A percentile compares a stretch with the other conserved stretches of the same genome.
These are phyloP conservation scores for Eupristina koningsbergeri DNA, from an alignment of 1,140 invertebrate species.

Conservation along the genomic window DNA sequence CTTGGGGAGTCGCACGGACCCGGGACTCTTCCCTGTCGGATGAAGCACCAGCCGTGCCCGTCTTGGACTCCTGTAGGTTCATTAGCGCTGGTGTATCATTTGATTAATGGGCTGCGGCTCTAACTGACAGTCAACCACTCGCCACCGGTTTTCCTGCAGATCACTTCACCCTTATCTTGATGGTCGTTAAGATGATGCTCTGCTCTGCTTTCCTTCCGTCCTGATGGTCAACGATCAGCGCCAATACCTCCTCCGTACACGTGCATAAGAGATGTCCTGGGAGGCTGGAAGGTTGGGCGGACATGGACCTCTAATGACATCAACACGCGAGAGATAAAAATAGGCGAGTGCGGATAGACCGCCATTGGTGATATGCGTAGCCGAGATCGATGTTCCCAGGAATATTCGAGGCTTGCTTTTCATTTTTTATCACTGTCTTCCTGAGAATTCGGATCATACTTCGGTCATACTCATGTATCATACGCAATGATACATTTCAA, in stretches of 20 bases:
- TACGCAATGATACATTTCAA: background rate
- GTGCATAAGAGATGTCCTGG: slow-evolving; percentile 48
- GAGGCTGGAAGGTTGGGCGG: too few species aligned
- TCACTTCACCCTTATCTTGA: slow-evolving; percentile 69
- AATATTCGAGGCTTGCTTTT: background rate
- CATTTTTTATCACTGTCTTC: background rate
- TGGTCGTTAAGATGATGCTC: slow-evolving; percentile 68
- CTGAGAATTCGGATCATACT: background rate
- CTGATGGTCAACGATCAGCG: slow-evolving; percentile 1
- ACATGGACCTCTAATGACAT: slow-evolving; percentile 52
- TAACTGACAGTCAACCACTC: slow-evolving; percentile 55
- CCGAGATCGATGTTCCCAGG: background rate
- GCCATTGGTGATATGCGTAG: background rate
- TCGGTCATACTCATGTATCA: background rate
- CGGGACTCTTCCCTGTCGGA: slow-evolving; percentile 1
- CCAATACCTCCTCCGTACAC: background rate
- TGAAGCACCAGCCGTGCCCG: slow-evolving; percentile 36
- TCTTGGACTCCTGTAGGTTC: slow-evolving; percentile 62
- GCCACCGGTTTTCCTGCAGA: slow-evolving; percentile 67
- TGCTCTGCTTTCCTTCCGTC: slow-evolving; percentile 5
- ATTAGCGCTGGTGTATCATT: slow-evolving; percentile 70
- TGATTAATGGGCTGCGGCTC: slow-evolving; percentile 65
- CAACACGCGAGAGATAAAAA: slow-evolving; percentile 53
- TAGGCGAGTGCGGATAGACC: background rate
- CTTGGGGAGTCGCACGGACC: background rate